These are phyloP conservation scores for Drosophila paracracens DNA, from an alignment of 2,888 invertebrate species.

Conservation along the genomic window DNA sequence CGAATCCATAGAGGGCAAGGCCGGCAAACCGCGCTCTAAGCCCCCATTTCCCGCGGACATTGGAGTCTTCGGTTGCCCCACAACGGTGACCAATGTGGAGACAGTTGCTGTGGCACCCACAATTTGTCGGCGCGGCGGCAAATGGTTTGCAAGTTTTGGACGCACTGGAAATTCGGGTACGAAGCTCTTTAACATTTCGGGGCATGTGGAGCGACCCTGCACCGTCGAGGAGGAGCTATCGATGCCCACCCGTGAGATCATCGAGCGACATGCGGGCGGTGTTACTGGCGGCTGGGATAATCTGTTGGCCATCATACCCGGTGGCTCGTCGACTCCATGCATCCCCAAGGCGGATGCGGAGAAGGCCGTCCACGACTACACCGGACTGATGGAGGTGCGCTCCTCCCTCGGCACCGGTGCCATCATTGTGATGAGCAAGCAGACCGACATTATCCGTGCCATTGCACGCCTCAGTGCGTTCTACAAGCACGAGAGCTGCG, in stretches of 20 bases:
- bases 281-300: constrained; percentile 99
- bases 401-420: constrained; percentile 98
- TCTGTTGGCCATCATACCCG: constrained; percentile 97
- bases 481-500: constrained; percentile 99
- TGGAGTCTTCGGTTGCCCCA: constrained; percentile 98
- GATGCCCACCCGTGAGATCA: constrained; percentile 95
- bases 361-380: constrained; percentile 98
- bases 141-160: constrained; percentile 98
- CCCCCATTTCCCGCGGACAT: constrained; percentile 99
- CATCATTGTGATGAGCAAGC: constrained; percentile 98
- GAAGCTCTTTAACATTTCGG: constrained; percentile 87
- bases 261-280: constrained; percentile 98
- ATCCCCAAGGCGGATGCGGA: constrained; percentile 96
- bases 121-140: constrained; percentile 96
- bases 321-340: constrained; percentile 98
- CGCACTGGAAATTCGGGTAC: constrained; percentile 98
- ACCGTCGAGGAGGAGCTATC: constrained; percentile 99
- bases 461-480: constrained; percentile 97
- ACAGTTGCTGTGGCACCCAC: constrained; percentile 97
- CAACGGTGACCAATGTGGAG: constrained; percentile 99
- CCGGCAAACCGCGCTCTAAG: constrained; percentile 98
- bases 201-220: constrained; percentile 96
- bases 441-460: constrained; percentile 97
- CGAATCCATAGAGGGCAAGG: constrained; percentile 98
- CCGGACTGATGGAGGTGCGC: constrained; percentile 95